Percentiles rank a stretch among this genome's conserved stretches.
Evolutionary conservation across 2,113 vertebrate species (phyloP).

Genomic region (Acanthisitta chloris): DNA sequence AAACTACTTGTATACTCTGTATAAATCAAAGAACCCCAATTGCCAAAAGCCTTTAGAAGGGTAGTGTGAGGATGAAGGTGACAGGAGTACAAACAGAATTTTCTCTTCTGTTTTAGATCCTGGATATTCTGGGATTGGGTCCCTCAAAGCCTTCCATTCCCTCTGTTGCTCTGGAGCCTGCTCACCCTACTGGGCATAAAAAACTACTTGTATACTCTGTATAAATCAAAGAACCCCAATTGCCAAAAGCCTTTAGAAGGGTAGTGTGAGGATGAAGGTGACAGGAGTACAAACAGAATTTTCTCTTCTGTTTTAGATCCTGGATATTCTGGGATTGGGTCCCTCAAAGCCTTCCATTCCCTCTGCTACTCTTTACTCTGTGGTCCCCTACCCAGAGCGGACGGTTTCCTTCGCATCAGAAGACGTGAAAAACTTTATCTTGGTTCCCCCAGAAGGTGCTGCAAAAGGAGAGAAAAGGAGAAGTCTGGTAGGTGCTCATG

Average conservation of each 20-base stretch:
- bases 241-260: background rate
- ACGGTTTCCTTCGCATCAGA: background rate
- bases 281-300: background rate
- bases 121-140: too few species aligned
- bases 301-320: slow-evolving; percentile 72
- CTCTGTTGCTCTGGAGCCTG: background rate
- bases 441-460: slow-evolving; percentile 54
- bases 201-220: background rate
- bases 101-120: slow-evolving; percentile 72
- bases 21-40: background rate
- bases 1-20: background rate
- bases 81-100: background rate
- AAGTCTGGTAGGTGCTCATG: background rate
- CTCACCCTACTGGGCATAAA: too few species aligned
- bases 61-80: background rate
- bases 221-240: background rate
- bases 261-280: background rate
- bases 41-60: background rate
- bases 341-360: slow-evolving; percentile 76
- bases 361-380: slow-evolving; percentile 72
- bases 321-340: slow-evolving; percentile 80
- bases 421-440: slow-evolving; percentile 70
- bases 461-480: slow-evolving; percentile 32
- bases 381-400: slow-evolving; percentile 78
- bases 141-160: too few species aligned